phyloP scores from a whole-genome alignment of 2,113 vertebrate species.

The Atlantisia rogersi region DNA sequence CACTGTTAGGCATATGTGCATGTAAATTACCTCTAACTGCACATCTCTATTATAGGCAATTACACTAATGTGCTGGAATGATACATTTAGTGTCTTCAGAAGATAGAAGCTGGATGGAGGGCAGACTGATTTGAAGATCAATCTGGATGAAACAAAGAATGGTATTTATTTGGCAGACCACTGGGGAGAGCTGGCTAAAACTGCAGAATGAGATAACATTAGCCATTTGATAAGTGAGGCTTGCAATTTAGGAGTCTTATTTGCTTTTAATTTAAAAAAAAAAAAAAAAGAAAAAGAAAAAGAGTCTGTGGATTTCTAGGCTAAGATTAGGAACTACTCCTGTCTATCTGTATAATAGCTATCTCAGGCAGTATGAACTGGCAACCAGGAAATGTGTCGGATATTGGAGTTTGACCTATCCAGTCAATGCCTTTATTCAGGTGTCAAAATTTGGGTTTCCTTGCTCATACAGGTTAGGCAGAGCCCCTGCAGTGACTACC shows the following conservation, averaged over 20 bases:
- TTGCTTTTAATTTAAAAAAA: constrained; percentile 59
- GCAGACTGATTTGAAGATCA: constrained; percentile 70
- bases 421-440: not conserved
- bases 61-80: constrained; percentile 68
- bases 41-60: constrained; percentile 72
- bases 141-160: constrained; percentile 68
- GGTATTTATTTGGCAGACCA: constrained; percentile 64
- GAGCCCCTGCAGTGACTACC: not conserved
- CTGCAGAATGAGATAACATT: constrained; percentile 50
- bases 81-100: constrained; percentile 70
- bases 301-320: not conserved
- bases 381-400: not conserved
- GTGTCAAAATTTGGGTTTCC: not conserved
- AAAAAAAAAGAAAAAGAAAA: not conserved
- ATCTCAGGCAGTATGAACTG: not conserved
- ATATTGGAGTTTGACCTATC: not conserved
- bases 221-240: constrained; percentile 58
- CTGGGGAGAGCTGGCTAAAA: constrained; percentile 65
- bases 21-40: constrained; percentile 70
- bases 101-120: constrained; percentile 66
- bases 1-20: constrained; percentile 67
- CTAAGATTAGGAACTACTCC: not conserved
- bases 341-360: not conserved
- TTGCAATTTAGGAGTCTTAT: constrained; percentile 58
- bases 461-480: not conserved